These are phyloP conservation scores for Idaea aversata DNA, from an alignment of 2,888 invertebrate genomes.

Conservation along the genomic window DNA sequence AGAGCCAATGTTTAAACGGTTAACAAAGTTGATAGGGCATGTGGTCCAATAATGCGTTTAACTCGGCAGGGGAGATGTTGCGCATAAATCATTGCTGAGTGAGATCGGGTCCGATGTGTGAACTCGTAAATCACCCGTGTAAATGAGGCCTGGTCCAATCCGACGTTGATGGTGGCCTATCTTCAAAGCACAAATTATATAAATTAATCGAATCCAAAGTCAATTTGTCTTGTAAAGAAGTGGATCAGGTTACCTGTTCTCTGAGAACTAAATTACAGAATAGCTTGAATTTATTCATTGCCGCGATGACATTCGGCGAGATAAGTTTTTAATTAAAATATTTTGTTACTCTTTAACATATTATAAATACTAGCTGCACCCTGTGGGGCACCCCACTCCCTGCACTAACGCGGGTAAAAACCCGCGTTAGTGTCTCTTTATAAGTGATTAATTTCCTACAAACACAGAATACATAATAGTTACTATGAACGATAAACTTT, in stretches of 20 bases:
- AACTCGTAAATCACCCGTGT: constrained; percentile 76
- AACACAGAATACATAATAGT: too few species aligned
- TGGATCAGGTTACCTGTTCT: constrained; percentile 13
- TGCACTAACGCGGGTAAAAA: too few species aligned
- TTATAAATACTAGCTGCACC: too few species aligned
- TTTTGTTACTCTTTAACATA: too few species aligned
- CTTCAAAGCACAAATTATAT: constrained; percentile 53
- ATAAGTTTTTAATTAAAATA: background rate
- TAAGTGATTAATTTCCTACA: too few species aligned
- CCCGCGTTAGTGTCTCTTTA: too few species aligned
- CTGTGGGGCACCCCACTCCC: too few species aligned
- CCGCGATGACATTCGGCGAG: background rate
- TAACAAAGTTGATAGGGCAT: constrained; percentile 71
- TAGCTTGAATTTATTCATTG: background rate
- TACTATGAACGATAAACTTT: too few species aligned
- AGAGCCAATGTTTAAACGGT: constrained; percentile 51
- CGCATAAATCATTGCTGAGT: constrained; percentile 77
- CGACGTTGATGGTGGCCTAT: constrained; percentile 62
- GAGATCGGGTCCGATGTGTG: constrained; percentile 76
- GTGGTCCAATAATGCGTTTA: constrained; percentile 73
- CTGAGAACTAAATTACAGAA: background rate
- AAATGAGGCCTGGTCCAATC: constrained; percentile 63
- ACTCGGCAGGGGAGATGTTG: constrained; percentile 71
- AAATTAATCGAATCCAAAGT: constrained; percentile 50
- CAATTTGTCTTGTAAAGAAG: constrained; percentile 34